phyloP scores from a whole-genome alignment of 1,140 invertebrate genomes.

The Drosophila ambigua region DNA sequence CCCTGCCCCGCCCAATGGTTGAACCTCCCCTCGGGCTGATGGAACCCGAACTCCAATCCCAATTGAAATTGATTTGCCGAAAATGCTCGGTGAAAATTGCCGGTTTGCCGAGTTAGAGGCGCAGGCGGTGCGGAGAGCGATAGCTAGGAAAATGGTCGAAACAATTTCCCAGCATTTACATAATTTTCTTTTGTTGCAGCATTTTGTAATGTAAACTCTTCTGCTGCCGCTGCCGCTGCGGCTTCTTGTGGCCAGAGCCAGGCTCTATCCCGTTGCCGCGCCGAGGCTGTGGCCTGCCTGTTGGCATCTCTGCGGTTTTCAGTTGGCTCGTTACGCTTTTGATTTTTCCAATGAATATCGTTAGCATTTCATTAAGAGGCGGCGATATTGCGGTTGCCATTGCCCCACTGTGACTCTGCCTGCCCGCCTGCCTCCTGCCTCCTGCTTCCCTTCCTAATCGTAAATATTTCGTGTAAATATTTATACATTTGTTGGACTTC shows the following conservation, averaged over 20 bases:
- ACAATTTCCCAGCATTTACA: constrained; percentile 78
- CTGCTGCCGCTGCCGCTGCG: constrained; percentile 21
- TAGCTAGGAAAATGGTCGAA: constrained; percentile 38
- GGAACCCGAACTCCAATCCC: constrained; percentile 18
- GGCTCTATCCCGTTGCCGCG: background rate
- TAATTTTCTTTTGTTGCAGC: constrained; percentile 70
- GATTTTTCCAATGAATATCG: constrained; percentile 79
- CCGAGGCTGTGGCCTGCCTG: too few species aligned
- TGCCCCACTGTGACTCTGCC: background rate
- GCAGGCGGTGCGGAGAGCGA: background rate
- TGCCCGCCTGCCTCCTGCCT: background rate
- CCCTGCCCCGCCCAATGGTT: constrained; percentile 18
- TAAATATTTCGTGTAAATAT: constrained; percentile 67
- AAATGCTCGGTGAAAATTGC: constrained; percentile 69
- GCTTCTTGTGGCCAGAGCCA: constrained; percentile 6
- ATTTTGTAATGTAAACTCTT: constrained; percentile 50
- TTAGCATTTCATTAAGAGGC: constrained; percentile 75
- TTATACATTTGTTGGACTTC: constrained; percentile 61
- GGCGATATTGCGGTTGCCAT: constrained; percentile 25
- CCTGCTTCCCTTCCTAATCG: constrained; percentile 23
- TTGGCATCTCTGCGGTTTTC: constrained; percentile 1
- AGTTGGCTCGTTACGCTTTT: constrained; percentile 62
- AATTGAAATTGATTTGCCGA: constrained; percentile 72
- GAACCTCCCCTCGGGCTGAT: constrained; percentile 8
- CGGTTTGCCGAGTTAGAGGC: constrained; percentile 14